Evolutionary conservation across 2,888 invertebrate genomes (phyloP), one percentile per base, ranked within the genome.

Genomic region (Dascillus cervinus): DNA sequence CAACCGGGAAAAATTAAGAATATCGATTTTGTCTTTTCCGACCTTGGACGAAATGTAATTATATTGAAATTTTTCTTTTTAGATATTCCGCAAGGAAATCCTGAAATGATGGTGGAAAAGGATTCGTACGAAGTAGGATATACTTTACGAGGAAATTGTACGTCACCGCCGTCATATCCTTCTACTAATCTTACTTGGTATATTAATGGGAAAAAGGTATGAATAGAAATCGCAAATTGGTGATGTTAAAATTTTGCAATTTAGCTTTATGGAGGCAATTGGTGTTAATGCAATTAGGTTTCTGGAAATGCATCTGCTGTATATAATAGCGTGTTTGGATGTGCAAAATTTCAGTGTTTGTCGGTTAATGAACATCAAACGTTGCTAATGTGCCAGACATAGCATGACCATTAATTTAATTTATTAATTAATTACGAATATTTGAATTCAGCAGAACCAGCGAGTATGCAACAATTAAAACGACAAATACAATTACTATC

Each of bases 171-270:
- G 9, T 73, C 78, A 28, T 74, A 73, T 61, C 82, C 82, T 12
- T 69, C 79, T 8, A 76, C 76, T 28, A 82, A 82, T 60, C 69
- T 82, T 49, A 82, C 81, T 26, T 82, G 80, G 69, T 74, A 73
- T 42, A 69, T 82, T 30, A 82, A 82, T 56, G 79, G 77, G 35
- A 68, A 64, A 55, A 76, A 66, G 72, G 78, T 69, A 50, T 52
- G 54, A 43, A 24, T 22, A 26, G 22, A 13, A 11, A 14, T 14
- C 11, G 11, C 12, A 11, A 10, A 11, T 10, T 22, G 12, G 22
- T 8, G 11, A 22, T 12, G 12, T 22, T 11, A 11, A 22, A 22
- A n/a, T n/a, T 22, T 12, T 22, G 11, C 22, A 8, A 22, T 22
- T 11, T 22, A 22, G 3, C 11, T 22, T n/a, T 22, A 22, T n/a